Percentiles rank a stretch among this genome's conserved stretches.
These are phyloP conservation scores for Masticophis lateralis DNA, from an alignment of 2,797 vertebrate genomes.

Conservation along the genomic window DNA sequence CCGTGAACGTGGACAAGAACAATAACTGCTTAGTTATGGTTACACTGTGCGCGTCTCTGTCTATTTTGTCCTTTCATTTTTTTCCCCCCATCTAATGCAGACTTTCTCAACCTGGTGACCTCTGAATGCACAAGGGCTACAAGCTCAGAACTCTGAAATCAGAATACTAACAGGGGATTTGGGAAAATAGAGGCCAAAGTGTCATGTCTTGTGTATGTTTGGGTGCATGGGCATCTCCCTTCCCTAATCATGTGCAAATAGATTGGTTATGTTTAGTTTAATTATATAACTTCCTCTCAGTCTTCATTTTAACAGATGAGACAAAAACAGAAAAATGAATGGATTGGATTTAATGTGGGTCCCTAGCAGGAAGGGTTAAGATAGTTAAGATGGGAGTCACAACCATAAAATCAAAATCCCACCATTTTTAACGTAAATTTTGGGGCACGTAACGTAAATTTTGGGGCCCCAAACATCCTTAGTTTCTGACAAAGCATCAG, in stretches of 20 bases:
- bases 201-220: slow-evolving; percentile 34
- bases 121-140: not conserved
- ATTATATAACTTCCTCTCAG: slow-evolving; percentile 56
- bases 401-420: not conserved
- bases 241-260: slow-evolving; percentile 52
- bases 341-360: not conserved
- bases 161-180: not conserved
- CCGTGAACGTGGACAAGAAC: slow-evolving; percentile 46
- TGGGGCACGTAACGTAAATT: not conserved
- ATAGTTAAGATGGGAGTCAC: not conserved
- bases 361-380: not conserved
- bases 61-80: not conserved
- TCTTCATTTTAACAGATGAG: slow-evolving; percentile 51
- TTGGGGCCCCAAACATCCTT: not conserved
- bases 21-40: slow-evolving; percentile 40
- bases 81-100: not conserved
- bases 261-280: slow-evolving; percentile 43
- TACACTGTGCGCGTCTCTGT: not conserved
- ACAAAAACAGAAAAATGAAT: slow-evolving; percentile 16
- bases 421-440: not conserved
- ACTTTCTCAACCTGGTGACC: slow-evolving; percentile 46
- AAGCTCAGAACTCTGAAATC: not conserved
- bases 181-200: not conserved
- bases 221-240: not conserved
- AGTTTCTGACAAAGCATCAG: not conserved